Base-by-base conservation (phyloP, 1,140 invertebrate species). In the Homalodisca vitripennis region DNA sequence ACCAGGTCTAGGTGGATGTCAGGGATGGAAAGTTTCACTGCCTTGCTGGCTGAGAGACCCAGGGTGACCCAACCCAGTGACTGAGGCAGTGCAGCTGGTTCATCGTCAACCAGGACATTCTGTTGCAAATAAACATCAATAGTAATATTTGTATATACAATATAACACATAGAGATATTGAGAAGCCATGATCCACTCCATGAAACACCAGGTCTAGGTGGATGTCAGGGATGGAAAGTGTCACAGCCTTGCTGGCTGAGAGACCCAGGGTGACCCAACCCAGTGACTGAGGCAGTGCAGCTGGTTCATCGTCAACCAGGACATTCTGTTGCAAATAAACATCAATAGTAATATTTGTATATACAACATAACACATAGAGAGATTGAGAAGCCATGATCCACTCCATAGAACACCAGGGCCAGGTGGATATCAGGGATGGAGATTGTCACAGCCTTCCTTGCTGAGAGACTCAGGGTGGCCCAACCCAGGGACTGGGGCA, bases 81-180 rank as follows among this genome's bases (percentile, higher is more conserved):
- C 1, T 2, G n/a, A 24, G 63, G 63, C 24, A 46, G 10, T 12
- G 1, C 17, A 14, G 67, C 30, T 64, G 62, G 17, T 31, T 51
- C 10, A 65, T 48, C 14, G 27, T 70, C 32, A 51, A 57, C 53
- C n/a, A 68, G 3, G 2, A 27, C 51, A 10, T 13, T 27, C 27
- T 65, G 22, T 6, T 34, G 1, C 27, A 24, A 26, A 24, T 63
- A 26, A n/a, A n/a, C n/a, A n/a, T n/a, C n/a, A n/a, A n/a, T n/a
- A n/a, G n/a, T n/a, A n/a, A n/a, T n/a, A n/a, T n/a, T n/a, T n/a
- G n/a, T n/a, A n/a, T n/a, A n/a, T n/a, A n/a, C n/a, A n/a, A n/a
- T n/a, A n/a, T n/a, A n/a, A n/a, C n/a, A n/a, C n/a, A n/a, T n/a
- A 86, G 34, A 67, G 81, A 84, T 1, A 93, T 78, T 0, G 79